Evolutionary conservation across 1,140 invertebrate genomes (phyloP), one percentile per base, ranked within the genome.

Genomic region (Homarus americanus): DNA sequence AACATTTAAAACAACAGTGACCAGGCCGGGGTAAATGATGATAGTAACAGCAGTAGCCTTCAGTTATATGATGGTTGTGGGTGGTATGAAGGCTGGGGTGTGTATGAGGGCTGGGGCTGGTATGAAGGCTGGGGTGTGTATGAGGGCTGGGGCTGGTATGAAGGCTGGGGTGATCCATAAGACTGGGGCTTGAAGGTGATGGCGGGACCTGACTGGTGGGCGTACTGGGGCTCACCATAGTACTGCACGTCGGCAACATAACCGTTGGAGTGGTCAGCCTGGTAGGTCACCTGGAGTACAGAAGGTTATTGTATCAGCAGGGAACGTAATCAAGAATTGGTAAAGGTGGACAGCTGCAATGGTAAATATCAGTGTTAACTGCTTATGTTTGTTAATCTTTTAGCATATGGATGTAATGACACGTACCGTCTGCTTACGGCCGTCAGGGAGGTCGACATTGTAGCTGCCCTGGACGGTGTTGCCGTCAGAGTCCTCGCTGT

Each of bases 401-500:
- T 63, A 63, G 24, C 0, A 24, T 63, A 20, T 63, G 15, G 4
- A 4, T 63, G 9, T 49, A 32, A 40, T 10, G 20, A 28, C 24
- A 10, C 66, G 75, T 72, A 93, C 93, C 86, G 92, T 93, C 75
- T 93, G 93, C 49, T 90, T 93, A 78, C 93, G 93, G 63, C 93
- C 93, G 72, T 93, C 93, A 10, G 93, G 93, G 49, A 93, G 93
- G 38, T 86, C 80, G 34, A 93, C 93, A 34, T 83, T 93, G 89
- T 93, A 93, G 80, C 88, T 92, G 0, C 93, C 93, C 17, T 38
- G 41, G 36, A 93, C 93, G 66, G 83, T 79, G 49, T 93, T 93
- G 87, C 93, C 93, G 78, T 93, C 93, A n/a, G 91, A 88, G n/a
- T 92, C 92, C 90, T 93, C 93, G 24, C 91, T 91, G 44, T 93